phyloP scores from a whole-genome alignment of 2,113 vertebrate genomes.

The Xiphophorus couchianus region DNA sequence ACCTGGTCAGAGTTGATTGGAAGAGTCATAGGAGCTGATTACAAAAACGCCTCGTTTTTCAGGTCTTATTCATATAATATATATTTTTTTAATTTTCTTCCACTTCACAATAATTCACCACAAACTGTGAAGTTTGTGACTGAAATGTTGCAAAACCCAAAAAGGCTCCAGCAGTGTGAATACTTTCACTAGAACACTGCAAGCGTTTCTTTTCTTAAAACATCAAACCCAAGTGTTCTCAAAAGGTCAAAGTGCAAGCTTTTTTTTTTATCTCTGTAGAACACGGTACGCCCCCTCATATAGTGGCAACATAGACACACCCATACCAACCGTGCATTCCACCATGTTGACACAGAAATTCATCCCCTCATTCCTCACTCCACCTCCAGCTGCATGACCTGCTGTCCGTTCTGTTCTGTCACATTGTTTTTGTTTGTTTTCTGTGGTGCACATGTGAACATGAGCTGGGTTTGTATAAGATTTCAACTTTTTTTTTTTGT shows the following conservation, averaged over 20 bases:
- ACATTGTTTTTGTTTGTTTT: constrained; percentile 54
- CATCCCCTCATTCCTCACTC: constrained; percentile 85
- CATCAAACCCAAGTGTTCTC: constrained; percentile 62
- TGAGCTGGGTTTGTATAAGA: constrained; percentile 59
- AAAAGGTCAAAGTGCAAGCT: constrained; percentile 43
- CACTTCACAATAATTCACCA: not conserved
- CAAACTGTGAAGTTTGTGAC: too few species aligned
- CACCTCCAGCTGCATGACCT: constrained; percentile 84
- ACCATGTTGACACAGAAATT: constrained; percentile 96
- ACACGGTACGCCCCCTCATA: constrained; percentile 71
- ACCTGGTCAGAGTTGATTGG: not conserved
- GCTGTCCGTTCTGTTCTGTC: constrained; percentile 65
- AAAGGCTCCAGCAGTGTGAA: not conserved
- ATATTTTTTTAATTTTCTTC: not conserved
- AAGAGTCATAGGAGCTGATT: not conserved
- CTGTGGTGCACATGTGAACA: constrained; percentile 72
- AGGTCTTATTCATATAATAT: not conserved
- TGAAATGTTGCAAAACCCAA: not conserved
- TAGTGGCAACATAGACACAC: constrained; percentile 73
- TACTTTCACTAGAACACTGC: not conserved
- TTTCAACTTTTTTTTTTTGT: constrained; percentile 43
- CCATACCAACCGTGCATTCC: constrained; percentile 77
- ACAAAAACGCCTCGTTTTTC: not conserved
- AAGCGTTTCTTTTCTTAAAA: not conserved
- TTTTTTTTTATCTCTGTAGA: constrained; percentile 11